Percentiles rank a stretch among this genome's conserved stretches.
These are phyloP conservation scores for Sebastes nivosus DNA, from an alignment of 2,797 vertebrate species.

Conservation along the genomic window DNA sequence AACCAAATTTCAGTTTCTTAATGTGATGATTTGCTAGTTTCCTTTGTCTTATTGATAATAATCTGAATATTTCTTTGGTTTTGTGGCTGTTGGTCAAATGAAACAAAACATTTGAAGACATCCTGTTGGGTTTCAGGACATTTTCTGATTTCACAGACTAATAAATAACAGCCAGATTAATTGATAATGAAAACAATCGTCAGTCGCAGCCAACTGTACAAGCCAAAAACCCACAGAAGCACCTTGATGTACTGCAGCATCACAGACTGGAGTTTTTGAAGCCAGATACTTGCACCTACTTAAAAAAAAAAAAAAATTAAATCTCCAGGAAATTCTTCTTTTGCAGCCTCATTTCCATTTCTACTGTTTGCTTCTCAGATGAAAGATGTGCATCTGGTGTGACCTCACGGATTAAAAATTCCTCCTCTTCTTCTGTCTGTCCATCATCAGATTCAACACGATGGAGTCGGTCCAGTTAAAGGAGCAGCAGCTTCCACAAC, in stretches of 20 bases:
- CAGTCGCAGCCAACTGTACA: background rate
- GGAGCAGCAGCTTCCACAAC: background rate
- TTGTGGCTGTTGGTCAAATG: rapidly evolving
- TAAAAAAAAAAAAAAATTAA: background rate
- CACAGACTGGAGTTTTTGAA: background rate
- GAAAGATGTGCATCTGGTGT: constrained; percentile 16
- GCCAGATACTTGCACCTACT: background rate
- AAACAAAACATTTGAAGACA: background rate
- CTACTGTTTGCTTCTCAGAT: background rate
- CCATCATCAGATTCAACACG: constrained; percentile 35
- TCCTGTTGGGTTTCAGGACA: background rate
- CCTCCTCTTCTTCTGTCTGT: constrained; percentile 37
- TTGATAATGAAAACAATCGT: background rate
- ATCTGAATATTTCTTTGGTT: background rate
- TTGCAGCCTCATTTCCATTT: constrained; percentile 6
- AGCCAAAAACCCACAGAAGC: constrained; percentile 14
- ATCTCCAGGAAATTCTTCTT: background rate
- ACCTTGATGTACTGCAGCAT: background rate
- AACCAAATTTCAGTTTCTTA: background rate
- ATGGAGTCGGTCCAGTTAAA: constrained; percentile 33
- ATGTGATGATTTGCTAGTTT: background rate
- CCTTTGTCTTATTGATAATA: background rate
- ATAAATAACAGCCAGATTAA: background rate
- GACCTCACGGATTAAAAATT: constrained; percentile 36
- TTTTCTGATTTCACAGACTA: background rate